Evolutionary conservation across 2,888 invertebrate species (phyloP).

Genomic region (Rambutsinella grinnellia): DNA sequence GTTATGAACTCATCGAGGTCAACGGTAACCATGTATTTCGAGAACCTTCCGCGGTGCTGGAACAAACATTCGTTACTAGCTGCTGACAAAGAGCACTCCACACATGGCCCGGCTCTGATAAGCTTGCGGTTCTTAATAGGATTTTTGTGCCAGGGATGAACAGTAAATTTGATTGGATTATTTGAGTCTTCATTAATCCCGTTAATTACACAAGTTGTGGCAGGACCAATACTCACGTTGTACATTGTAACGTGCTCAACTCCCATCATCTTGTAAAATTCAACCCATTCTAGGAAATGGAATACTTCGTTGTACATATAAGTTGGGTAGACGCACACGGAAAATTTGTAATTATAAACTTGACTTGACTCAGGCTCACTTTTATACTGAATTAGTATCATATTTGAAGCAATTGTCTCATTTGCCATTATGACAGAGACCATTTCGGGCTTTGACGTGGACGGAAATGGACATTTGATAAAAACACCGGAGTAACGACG

Average conservation of each 20-base stretch:
- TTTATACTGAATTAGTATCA: neutral
- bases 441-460: no score
- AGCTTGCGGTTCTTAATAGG: no score
- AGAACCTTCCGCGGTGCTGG: constrained; percentile 12
- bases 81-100: neutral
- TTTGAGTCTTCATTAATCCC: neutral
- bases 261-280: constrained; percentile 42
- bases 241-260: constrained; percentile 20
- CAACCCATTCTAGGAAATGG: constrained; percentile 41
- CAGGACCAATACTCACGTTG: constrained; percentile 18
- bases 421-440: no score
- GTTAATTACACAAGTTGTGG: constrained; percentile 12
- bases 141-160: no score
- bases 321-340: constrained; percentile 20
- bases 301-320: no score
- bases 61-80: constrained; percentile 18
- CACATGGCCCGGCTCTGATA: no score
- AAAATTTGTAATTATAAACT: neutral
- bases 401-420: no score
- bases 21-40: constrained; percentile 23
- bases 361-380: neutral
- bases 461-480: neutral
- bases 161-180: no score
- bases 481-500: neutral
- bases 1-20: no score